These are phyloP conservation scores for Poeciliopsis retropinna DNA, from an alignment of 2,113 vertebrate species.

Conservation along the genomic window DNA sequence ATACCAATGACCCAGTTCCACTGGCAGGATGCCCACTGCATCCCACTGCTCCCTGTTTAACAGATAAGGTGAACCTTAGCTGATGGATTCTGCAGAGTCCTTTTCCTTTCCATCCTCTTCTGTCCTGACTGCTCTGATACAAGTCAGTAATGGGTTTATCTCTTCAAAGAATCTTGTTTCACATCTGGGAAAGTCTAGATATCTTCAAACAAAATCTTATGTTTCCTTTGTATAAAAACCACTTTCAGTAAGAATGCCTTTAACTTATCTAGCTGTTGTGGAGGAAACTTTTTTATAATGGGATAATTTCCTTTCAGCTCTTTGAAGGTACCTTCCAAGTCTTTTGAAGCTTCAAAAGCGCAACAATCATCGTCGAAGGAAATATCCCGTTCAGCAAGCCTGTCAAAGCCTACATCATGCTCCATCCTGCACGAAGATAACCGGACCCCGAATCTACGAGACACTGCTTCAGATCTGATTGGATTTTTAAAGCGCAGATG, in stretches of 20 bases:
- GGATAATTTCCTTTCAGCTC: too few species aligned
- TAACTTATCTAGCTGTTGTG: too few species aligned
- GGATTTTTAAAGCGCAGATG: neutral
- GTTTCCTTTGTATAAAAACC: neutral
- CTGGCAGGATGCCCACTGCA: neutral
- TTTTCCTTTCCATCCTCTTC: neutral
- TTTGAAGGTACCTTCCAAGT: too few species aligned
- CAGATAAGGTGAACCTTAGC: neutral
- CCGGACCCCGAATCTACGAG: neutral
- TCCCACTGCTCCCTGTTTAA: neutral
- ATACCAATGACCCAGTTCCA: neutral
- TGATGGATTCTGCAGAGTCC: neutral
- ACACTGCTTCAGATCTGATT: neutral
- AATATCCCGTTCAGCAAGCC: conserved; percentile 94
- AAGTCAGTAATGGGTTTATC: neutral
- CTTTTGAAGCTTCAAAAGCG: too few species aligned
- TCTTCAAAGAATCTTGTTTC: neutral
- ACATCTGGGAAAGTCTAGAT: neutral
- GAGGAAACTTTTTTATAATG: too few species aligned
- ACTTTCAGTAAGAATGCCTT: too few species aligned
- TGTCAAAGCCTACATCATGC: conserved; percentile 96
- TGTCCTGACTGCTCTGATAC: neutral
- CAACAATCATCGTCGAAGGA: conserved; percentile 80
- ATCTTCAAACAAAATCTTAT: neutral
- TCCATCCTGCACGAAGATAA: conserved; percentile 88